A percentile compares a stretch with the other conserved stretches of the same genome.
Evolutionary conservation across 2,797 vertebrate genomes (phyloP).

Genomic region (Allobates femoralis): DNA sequence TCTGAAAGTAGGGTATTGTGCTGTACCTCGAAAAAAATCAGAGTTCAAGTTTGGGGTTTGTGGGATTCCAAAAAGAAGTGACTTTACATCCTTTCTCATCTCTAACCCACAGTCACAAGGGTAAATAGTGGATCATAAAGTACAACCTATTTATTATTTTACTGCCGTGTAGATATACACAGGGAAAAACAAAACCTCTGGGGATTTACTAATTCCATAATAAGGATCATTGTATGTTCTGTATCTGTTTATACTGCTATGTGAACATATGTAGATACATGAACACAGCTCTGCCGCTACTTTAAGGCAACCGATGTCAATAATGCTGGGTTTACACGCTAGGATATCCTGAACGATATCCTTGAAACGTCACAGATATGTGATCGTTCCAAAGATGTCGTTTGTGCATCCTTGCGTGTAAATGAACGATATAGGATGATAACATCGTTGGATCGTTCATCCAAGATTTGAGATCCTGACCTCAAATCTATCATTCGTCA

Average conservation of each 20-base stretch:
- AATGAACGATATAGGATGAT: too few species aligned
- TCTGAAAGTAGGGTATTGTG: too few species aligned
- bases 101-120: background rate
- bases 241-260: background rate
- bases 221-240: background rate
- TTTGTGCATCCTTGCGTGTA: too few species aligned
- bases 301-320: background rate
- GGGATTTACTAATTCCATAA: background rate
- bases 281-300: background rate
- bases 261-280: background rate
- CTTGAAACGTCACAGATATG: too few species aligned
- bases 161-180: background rate
- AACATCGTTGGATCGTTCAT: too few species aligned
- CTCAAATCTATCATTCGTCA: too few species aligned
- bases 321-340: too few species aligned
- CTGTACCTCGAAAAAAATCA: background rate
- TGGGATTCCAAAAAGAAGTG: background rate
- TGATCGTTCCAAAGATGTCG: too few species aligned
- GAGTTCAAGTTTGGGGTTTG: background rate
- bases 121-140: background rate
- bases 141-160: conserved; percentile 10
- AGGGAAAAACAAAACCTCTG: background rate
- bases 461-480: too few species aligned
- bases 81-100: background rate
- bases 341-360: too few species aligned